These are phyloP conservation scores for Asteroscopus sphinx DNA, from an alignment of 2,888 invertebrate species.

Conservation along the genomic window DNA sequence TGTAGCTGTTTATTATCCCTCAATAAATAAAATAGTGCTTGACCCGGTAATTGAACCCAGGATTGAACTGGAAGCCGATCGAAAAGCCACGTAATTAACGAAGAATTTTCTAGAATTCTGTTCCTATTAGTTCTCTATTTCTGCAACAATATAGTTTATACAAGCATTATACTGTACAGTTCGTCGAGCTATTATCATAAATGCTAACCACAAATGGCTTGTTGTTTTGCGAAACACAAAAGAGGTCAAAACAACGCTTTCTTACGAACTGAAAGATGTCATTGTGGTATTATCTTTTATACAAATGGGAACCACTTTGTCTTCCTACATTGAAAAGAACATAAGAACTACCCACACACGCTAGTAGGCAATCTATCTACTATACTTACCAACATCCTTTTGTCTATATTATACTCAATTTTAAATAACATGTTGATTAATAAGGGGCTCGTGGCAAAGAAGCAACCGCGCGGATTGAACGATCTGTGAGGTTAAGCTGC, in stretches of 20 bases:
- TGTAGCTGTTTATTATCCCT: too few relatives aligned
- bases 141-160: neutral
- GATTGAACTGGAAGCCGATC: too few relatives aligned
- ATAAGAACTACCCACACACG: conserved; percentile 15
- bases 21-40: too few relatives aligned
- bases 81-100: too few relatives aligned
- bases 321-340: conserved; percentile 13
- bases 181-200: conserved; percentile 12
- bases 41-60: too few relatives aligned
- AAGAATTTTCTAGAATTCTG: too few relatives aligned
- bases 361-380: neutral
- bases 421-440: too few relatives aligned
- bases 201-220: conserved; percentile 18
- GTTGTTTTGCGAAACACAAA: conserved; percentile 16
- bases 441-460: too few relatives aligned
- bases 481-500: too few relatives aligned
- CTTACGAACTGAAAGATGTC: conserved; percentile 25
- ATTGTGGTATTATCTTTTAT: conserved; percentile 40
- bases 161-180: neutral
- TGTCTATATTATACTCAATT: conserved; percentile 1
- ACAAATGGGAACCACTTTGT: conserved; percentile 32
- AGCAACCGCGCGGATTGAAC: too few relatives aligned
- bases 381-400: neutral
- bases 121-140: neutral
- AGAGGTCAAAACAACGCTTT: conserved; percentile 15